phyloP scores from a whole-genome alignment of 2,797 vertebrate species.

The Brachymystax lenok region DNA sequence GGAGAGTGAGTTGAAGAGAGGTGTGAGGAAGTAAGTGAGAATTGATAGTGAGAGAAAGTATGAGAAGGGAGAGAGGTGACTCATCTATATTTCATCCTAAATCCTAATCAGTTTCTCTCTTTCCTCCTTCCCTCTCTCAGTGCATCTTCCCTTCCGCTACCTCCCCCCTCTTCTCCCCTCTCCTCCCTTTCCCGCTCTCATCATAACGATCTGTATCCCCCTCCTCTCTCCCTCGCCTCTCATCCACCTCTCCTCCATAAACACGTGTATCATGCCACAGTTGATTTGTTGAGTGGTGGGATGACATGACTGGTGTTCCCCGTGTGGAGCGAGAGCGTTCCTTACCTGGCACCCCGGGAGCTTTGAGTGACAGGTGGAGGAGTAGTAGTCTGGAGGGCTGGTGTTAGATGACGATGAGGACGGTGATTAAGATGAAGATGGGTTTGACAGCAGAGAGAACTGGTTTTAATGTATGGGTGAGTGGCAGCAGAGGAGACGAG shows the following conservation, averaged over 20 bases:
- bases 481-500: conserved; percentile 33
- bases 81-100: not conserved
- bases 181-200: too few species aligned
- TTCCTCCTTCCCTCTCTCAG: too few species aligned
- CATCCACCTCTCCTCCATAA: not conserved
- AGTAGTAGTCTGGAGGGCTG: conserved; percentile 49
- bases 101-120: not conserved
- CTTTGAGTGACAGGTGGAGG: conserved; percentile 62
- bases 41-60: not conserved
- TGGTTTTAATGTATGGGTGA: conserved; percentile 9
- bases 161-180: too few species aligned
- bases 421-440: conserved; percentile 45
- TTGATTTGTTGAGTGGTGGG: conserved; percentile 53
- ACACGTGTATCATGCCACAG: conserved; percentile 29
- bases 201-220: not conserved
- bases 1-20: not conserved
- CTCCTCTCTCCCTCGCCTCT: not conserved
- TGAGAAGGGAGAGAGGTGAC: not conserved
- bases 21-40: not conserved
- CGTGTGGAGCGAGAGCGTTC: conserved; percentile 23
- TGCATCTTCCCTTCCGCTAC: too few species aligned
- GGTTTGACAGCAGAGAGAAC: conserved; percentile 50
- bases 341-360: conserved; percentile 67
- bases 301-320: conserved; percentile 53
- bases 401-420: conserved; percentile 52